These are phyloP conservation scores for Ochropacha duplaris DNA, from an alignment of 2,888 invertebrate species.

Conservation along the genomic window DNA sequence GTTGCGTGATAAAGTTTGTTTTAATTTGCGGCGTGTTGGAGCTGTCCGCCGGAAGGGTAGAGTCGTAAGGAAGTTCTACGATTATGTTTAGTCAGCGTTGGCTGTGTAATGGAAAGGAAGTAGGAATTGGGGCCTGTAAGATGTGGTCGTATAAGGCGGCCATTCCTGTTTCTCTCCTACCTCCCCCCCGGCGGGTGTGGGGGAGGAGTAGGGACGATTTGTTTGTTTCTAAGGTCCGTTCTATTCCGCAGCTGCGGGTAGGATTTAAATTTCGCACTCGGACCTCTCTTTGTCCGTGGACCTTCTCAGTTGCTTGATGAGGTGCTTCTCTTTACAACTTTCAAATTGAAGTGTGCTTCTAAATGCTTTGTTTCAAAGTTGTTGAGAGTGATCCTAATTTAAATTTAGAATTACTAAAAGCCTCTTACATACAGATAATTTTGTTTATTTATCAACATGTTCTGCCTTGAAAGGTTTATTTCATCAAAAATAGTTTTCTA, in stretches of 20 bases:
- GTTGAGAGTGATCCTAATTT: background rate
- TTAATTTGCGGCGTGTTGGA: slow-evolving; percentile 40
- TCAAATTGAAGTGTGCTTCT: slow-evolving; percentile 66
- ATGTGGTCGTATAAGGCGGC: slow-evolving; percentile 80
- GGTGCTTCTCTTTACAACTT: slow-evolving; percentile 70
- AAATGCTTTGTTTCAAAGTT: slow-evolving; percentile 30
- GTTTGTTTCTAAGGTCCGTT: slow-evolving; percentile 78
- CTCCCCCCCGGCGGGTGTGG: slow-evolving; percentile 28
- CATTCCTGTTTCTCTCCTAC: slow-evolving; percentile 56
- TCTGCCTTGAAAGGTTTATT: too few species aligned
- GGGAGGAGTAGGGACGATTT: slow-evolving; percentile 58
- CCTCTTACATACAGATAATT: background rate
- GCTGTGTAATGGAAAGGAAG: slow-evolving; percentile 81
- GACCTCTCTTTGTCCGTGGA: slow-evolving; percentile 65
- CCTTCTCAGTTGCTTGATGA: slow-evolving; percentile 71
- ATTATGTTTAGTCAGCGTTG: slow-evolving; percentile 82
- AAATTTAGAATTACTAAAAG: background rate
- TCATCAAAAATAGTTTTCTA: background rate
- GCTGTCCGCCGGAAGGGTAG: slow-evolving; percentile 78
- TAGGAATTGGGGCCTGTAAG: slow-evolving; percentile 82
- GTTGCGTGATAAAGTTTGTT: slow-evolving; percentile 47
- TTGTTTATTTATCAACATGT: too few species aligned
- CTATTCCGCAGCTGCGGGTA: slow-evolving; percentile 67
- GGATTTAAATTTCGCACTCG: slow-evolving; percentile 73
- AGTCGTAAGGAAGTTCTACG: slow-evolving; percentile 82